A percentile compares a stretch with the other conserved stretches of the same genome.
Conservation (phyloP, 2,888 invertebrate species). For the Dinocampus coccinellae region DNA sequence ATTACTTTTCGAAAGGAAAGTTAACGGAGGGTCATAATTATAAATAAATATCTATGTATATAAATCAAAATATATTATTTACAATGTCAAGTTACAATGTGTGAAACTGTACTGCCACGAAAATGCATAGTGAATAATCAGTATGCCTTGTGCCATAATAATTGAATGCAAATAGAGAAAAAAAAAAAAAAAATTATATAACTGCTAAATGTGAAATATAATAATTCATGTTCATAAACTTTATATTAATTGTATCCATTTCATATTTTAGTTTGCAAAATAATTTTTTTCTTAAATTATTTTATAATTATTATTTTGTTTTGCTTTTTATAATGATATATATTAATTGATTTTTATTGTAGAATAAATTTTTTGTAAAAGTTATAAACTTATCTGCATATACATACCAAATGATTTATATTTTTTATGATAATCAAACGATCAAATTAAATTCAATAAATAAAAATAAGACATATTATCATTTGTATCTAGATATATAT, state of each 20-base stretch:
- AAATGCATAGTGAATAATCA: not conserved
- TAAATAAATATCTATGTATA: not conserved
- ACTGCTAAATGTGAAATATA: not conserved
- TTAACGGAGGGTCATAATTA: not conserved
- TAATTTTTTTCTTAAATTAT: not conserved
- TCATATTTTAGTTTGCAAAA: not conserved
- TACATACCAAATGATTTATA: not conserved
- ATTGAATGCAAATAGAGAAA: not conserved
- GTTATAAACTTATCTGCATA: not conserved
- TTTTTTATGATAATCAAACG: not conserved
- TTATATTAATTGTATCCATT: not conserved
- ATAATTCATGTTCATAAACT: not conserved
- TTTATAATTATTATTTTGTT: not conserved
- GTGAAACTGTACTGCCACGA: not conserved
- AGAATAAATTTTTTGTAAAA: not conserved
- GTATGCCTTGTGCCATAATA: not conserved
- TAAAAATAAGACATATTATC: not conserved
- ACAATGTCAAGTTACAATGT: not conserved
- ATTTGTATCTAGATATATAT: no score
- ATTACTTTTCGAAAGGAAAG: not conserved
- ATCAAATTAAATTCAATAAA: not conserved
- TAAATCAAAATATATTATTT: not conserved
- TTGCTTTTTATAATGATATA: not conserved
- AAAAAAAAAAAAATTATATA: not conserved
- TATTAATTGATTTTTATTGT: not conserved